Evolutionary conservation across 2,797 vertebrate genomes (phyloP).

Genomic region (Sebastes steindachneri): DNA sequence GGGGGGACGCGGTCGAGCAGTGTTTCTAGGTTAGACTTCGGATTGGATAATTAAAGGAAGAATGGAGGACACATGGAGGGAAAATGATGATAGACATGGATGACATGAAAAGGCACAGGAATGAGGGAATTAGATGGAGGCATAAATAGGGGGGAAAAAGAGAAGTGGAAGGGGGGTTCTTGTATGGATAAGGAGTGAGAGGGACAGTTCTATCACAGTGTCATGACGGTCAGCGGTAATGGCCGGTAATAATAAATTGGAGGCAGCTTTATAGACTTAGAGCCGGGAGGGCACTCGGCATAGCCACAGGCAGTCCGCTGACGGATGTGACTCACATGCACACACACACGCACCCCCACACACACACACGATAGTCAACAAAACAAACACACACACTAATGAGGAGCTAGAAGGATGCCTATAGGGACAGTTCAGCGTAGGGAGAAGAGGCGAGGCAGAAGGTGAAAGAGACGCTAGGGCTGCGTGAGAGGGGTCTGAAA

Average conservation of each 20-base stretch:
- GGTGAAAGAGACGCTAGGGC: slow-evolving; percentile 22
- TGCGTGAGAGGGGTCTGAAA: neutral
- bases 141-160: neutral
- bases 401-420: slow-evolving; percentile 42
- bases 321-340: slow-evolving; percentile 37
- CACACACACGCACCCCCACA: slow-evolving; percentile 3
- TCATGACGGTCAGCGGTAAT: slow-evolving; percentile 61
- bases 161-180: neutral
- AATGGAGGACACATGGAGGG: slow-evolving; percentile 36
- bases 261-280: slow-evolving; percentile 63
- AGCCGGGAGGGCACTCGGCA: slow-evolving; percentile 59
- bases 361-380: slow-evolving; percentile 23
- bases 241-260: slow-evolving; percentile 67
- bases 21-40: slow-evolving; percentile 50
- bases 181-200: slow-evolving; percentile 20
- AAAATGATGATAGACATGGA: slow-evolving; percentile 32
- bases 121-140: slow-evolving; percentile 4
- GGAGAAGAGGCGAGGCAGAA: slow-evolving; percentile 10
- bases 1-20: neutral
- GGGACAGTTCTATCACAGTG: slow-evolving; percentile 59
- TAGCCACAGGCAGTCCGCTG: slow-evolving; percentile 62
- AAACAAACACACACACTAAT: slow-evolving; percentile 60
- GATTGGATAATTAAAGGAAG: slow-evolving; percentile 49
- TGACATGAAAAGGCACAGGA: slow-evolving; percentile 34
- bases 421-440: slow-evolving; percentile 12